Conservation (phyloP, 2,797 vertebrate genomes). For the Merluccius polli region DNA sequence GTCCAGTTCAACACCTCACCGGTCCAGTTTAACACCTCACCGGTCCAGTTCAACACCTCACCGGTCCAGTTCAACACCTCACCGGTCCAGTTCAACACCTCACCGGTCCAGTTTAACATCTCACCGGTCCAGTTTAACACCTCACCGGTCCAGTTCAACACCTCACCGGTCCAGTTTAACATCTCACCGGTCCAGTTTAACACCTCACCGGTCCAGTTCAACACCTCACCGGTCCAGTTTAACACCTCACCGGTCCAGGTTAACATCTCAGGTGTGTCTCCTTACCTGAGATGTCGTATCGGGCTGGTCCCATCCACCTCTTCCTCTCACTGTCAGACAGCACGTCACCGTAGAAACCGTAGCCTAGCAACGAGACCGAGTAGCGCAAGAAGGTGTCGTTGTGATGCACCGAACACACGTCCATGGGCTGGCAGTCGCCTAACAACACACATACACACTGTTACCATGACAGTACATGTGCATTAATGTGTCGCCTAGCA, state of each 20-base stretch:
- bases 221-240: background rate
- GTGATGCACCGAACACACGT: conserved; percentile 86
- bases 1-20: too few species aligned
- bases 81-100: too few species aligned
- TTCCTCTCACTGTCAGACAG: conserved; percentile 91
- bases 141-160: too few species aligned
- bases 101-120: too few species aligned
- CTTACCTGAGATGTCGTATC: conserved; percentile 92
- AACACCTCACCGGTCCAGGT: background rate
- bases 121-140: too few species aligned
- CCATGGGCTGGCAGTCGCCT: conserved; percentile 92
- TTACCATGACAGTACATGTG: background rate
- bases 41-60: too few species aligned
- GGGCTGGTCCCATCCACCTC: conserved; percentile 88
- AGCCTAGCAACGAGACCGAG: conserved; percentile 88
- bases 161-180: too few species aligned
- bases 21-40: too few species aligned
- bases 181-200: too few species aligned
- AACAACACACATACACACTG: background rate
- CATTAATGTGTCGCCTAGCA: too few species aligned
- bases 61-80: too few species aligned
- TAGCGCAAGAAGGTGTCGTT: conserved; percentile 82
- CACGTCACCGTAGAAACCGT: conserved; percentile 93
- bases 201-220: too few species aligned
- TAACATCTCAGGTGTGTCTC: background rate